phyloP scores from a whole-genome alignment of 2,888 invertebrate genomes.

The Celastrina argiolus region DNA sequence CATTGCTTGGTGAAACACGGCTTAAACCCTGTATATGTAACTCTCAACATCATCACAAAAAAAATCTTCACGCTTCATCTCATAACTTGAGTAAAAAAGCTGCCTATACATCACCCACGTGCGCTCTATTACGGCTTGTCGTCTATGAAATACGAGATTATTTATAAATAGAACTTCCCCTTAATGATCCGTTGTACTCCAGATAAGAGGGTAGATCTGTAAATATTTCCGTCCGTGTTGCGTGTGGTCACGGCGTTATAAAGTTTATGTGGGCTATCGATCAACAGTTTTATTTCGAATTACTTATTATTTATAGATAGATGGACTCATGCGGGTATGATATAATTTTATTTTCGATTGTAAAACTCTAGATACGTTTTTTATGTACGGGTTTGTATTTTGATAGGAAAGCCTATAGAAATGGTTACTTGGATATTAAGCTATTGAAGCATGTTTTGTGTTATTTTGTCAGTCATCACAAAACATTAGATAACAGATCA shows the following conservation, averaged over 20 bases:
- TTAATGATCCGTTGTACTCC: constrained; percentile 61
- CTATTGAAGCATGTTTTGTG: no score
- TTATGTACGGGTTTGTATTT: no score
- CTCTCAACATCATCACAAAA: neutral
- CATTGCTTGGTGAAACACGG: no score
- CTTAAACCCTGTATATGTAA: no score
- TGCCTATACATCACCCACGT: constrained; percentile 49
- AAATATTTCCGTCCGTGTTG: constrained; percentile 47
- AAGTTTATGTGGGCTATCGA: constrained; percentile 14
- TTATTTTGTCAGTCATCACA: no score
- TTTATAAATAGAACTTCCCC: constrained; percentile 58
- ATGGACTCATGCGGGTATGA: neutral
- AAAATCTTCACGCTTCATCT: constrained; percentile 10
- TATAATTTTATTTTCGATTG: neutral
- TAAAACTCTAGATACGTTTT: neutral
- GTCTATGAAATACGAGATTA: constrained; percentile 63
- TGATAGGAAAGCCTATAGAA: no score
- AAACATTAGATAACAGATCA: no score
- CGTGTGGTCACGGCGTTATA: constrained; percentile 39
- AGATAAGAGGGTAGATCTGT: constrained; percentile 40
- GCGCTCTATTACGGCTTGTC: constrained; percentile 64
- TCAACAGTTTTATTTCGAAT: constrained; percentile 2
- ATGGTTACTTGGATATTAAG: no score
- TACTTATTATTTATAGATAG: neutral
- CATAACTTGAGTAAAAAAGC: constrained; percentile 13